Evolutionary conservation across 2,888 invertebrate species (phyloP), one percentile per base, ranked within the genome.

Genomic region (Eilema sororculum): DNA sequence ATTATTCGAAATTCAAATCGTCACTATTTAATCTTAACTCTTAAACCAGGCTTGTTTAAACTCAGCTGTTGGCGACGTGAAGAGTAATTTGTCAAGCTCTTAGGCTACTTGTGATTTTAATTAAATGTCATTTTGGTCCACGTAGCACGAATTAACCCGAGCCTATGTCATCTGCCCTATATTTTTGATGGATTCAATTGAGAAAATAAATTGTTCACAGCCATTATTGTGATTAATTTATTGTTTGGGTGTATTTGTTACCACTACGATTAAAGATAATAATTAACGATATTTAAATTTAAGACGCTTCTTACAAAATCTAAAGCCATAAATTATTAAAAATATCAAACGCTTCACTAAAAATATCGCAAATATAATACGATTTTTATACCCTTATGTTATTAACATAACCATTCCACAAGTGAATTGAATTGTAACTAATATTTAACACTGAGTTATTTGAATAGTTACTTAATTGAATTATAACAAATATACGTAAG

Each of bases 41-140:
- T 66, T 72, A 82, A 83, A 82, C 82, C 78, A 69, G 82, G 74
- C 77, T 76, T 80, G 78, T 82, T 79, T 77, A 77, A 84, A 83
- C 82, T 79, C 85, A 80, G 82, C 87, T 92, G 93, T 81, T 80
- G 71, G 77, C 86, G 94, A 93, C 93, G 80, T 87, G 76, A 74
- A 91, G 92, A 76, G 89, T 87, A 87, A 93, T 94, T 93, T 92
- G 90, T 93, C 92, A 92, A 82, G 75, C 84, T 82, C 84, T 86
- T 82, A 79, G 80, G 74, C 84, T 87, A 89, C 89, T 92, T 85
- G 79, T 87, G 87, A 89, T 89, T 93, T 93, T 92, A 93, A 93
- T 94, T 93, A 93, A 93, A 92, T 86, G 91, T 89, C 90, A 90
- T 91, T 91, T 91, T 85, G 87, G 84, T 79, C 83, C 80, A 82